Base-by-base conservation (phyloP, 1,140 invertebrate genomes). In the Oncopeltus fasciatus region DNA sequence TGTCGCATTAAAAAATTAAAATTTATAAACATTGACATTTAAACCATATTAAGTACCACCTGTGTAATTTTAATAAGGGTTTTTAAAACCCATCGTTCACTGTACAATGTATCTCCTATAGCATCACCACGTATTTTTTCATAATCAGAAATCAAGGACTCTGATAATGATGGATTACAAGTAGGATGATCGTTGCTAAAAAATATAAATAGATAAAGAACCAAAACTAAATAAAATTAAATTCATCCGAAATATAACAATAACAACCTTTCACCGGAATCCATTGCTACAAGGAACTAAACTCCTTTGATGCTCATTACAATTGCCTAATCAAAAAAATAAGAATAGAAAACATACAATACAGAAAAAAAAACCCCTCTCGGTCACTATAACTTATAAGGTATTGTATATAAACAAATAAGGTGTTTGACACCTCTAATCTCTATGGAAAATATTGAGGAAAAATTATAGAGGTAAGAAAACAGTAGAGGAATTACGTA, bases 41-140 rank as follows among this genome's bases (percentile, higher is more conserved):
- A 49, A 61, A 46, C 33, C 57, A 29, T 57, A 46, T 12, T 18
- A 20, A 24, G 0, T 56, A 18, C 68, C 65, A 77, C 76, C 71
- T 77, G 69, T 24, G 70, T 70, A 31, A 78, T 57, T 53, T 73
- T 71, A 65, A 78, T 72, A 8, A 90, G 70, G 44, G 81, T 82
- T 68, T 80, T 82, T 3, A 88, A 71, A 58, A 87, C 83, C 75
- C 85, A 87, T 60, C 81, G 75, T 69, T 82, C 77, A 73, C 85
- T 88, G 67, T 86, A 88, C 16, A 86, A 75, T 0, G 85, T 88
- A 63, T 84, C 77, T 29, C 85, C 86, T 31, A 90, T 81, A 24
- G 80, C 81, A 73, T 88, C 86, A 31, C 84, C 86, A 68, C 76
- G 80, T 63, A 84, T 72, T 69, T 77, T 78, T 64, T 74, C 69